Evolutionary conservation across 2,888 invertebrate species (phyloP).

Genomic region (Himalopsyche japonica): DNA sequence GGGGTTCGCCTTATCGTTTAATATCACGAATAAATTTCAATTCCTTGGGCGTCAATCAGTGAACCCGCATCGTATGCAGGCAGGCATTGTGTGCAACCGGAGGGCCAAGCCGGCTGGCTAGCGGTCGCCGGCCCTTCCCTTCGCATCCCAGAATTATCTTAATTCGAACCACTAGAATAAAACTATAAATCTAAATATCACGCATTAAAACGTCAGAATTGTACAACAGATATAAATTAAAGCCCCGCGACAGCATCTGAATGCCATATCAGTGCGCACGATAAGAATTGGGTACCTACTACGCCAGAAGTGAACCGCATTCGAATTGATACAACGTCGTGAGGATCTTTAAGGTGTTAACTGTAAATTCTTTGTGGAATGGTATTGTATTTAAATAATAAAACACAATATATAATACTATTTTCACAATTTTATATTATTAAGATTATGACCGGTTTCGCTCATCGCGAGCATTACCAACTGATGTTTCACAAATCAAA

Average conservation of each 20-base stretch:
- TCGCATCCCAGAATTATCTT: background rate
- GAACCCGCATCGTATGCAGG: background rate
- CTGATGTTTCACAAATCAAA: no score
- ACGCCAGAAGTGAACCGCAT: no score
- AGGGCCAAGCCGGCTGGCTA: background rate
- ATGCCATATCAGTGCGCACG: background rate
- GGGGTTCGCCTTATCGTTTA: background rate
- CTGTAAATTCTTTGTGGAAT: no score
- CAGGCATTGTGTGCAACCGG: background rate
- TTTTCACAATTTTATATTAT: no score
- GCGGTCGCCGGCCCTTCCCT: background rate
- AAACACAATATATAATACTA: no score
- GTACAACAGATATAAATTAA: background rate
- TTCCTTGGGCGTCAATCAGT: constrained; percentile 4
- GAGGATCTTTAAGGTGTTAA: no score
- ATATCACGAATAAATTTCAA: constrained; percentile 24
- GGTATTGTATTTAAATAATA: no score
- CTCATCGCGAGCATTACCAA: no score
- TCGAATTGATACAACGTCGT: no score
- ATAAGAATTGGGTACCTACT: no score
- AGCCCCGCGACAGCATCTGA: background rate
- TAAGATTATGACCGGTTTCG: no score
- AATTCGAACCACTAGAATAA: background rate
- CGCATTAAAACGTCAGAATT: background rate
- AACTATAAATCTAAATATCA: background rate